A percentile compares a stretch with the other conserved stretches of the same genome.
These are phyloP conservation scores for Cosmorhoe ocellata DNA, from an alignment of 2,888 invertebrate genomes.

Conservation along the genomic window DNA sequence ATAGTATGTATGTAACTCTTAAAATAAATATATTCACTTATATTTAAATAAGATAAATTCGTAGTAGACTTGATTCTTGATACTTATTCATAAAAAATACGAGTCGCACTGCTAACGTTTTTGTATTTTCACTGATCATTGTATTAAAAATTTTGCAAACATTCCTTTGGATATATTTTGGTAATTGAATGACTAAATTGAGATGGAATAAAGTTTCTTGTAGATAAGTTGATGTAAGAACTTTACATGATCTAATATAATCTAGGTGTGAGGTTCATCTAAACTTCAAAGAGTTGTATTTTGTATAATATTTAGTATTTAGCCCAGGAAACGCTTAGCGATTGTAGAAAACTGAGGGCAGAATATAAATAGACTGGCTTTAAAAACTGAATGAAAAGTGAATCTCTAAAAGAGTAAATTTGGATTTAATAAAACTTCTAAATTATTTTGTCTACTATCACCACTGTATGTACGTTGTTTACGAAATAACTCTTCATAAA, in stretches of 20 bases:
- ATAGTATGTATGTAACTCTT: too few relatives aligned
- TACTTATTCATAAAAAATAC: not conserved
- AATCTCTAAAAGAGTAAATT: constrained; percentile 64
- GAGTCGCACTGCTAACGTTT: not conserved
- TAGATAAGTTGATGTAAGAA: constrained; percentile 1
- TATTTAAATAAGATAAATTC: too few relatives aligned
- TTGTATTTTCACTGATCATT: not conserved
- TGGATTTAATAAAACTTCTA: not conserved
- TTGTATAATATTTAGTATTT: constrained; percentile 2
- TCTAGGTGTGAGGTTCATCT: not conserved
- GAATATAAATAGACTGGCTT: constrained; percentile 68
- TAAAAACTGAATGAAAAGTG: constrained; percentile 52
- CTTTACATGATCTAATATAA: constrained; percentile 3
- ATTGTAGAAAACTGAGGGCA: constrained; percentile 65
- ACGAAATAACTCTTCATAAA: not conserved
- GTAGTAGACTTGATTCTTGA: too few relatives aligned
- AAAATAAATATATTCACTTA: too few relatives aligned
- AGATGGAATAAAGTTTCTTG: constrained; percentile 4
- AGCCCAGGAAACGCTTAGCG: constrained; percentile 65
- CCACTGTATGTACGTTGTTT: not conserved
- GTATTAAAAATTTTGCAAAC: constrained; percentile 9
- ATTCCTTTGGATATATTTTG: constrained; percentile 13
- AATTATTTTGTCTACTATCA: constrained; percentile 4
- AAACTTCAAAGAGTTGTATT: constrained; percentile 1
- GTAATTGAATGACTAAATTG: constrained; percentile 1